Conservation (phyloP, 2,888 invertebrate genomes). For the Nymphalis polychloros region DNA sequence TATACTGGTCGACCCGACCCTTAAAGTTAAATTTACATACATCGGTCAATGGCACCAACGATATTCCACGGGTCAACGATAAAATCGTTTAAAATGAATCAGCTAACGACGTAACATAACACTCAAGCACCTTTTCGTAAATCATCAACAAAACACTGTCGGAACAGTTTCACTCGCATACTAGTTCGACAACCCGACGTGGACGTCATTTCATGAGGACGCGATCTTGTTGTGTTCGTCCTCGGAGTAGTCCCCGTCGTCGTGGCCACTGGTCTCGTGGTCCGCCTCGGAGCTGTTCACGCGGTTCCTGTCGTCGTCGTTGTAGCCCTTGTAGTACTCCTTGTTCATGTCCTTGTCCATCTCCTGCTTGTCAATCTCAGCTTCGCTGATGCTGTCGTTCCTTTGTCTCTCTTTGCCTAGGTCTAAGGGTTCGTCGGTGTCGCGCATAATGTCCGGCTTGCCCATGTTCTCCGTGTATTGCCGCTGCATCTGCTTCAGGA, state of each 20-base stretch:
- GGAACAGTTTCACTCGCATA: constrained; percentile 52
- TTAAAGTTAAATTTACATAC: constrained; percentile 67
- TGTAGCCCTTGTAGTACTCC: constrained; percentile 65
- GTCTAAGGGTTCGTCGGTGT: constrained; percentile 78
- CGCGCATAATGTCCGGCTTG: constrained; percentile 81
- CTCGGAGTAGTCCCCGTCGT: constrained; percentile 76
- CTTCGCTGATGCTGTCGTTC: constrained; percentile 65
- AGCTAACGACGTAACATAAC: constrained; percentile 76
- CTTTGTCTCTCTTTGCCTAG: constrained; percentile 78
- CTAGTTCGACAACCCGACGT: constrained; percentile 48
- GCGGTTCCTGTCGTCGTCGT: constrained; percentile 60
- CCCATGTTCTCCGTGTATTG: constrained; percentile 81
- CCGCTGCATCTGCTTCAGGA: constrained; percentile 84
- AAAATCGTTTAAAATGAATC: constrained; percentile 68
- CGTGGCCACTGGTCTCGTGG: constrained; percentile 63
- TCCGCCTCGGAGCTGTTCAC: constrained; percentile 57
- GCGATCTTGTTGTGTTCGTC: constrained; percentile 70
- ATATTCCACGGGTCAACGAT: constrained; percentile 81
- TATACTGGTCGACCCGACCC: constrained; percentile 45
- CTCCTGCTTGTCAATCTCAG: constrained; percentile 77
- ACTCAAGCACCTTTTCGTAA: constrained; percentile 77
- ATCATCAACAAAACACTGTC: constrained; percentile 69
- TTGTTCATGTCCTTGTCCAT: constrained; percentile 72
- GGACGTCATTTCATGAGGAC: constrained; percentile 67
- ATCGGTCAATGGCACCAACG: constrained; percentile 78